Percentiles rank a stretch among this genome's conserved stretches.
Conservation (phyloP, 2,113 vertebrate genomes). For the Antechinus stuartii region DNA sequence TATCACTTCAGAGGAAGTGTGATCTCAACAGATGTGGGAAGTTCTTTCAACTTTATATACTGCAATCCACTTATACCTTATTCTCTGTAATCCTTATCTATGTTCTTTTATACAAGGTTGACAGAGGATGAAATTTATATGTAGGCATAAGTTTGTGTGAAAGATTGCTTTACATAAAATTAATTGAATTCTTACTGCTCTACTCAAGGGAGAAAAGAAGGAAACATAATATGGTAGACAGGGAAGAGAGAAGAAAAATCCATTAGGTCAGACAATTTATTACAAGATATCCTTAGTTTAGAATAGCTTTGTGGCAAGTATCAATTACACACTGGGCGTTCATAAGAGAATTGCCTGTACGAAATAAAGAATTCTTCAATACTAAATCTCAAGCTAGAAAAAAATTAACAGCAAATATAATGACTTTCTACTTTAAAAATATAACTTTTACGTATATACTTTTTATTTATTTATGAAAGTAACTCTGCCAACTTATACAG, state of each 20-base stretch:
- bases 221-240: not conserved
- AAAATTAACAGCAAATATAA: constrained; percentile 30
- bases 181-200: not conserved
- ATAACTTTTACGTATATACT: not conserved
- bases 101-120: not conserved
- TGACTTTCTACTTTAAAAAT: not conserved
- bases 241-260: not conserved
- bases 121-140: not conserved
- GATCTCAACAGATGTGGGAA: not conserved
- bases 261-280: not conserved
- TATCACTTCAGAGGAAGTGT: not conserved
- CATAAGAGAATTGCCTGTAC: not conserved
- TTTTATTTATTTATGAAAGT: not conserved
- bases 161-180: not conserved
- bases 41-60: not conserved
- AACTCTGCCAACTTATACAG: not conserved
- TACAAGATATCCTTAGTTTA: not conserved
- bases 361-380: constrained; percentile 19
- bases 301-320: not conserved
- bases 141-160: not conserved
- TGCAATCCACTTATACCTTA: not conserved
- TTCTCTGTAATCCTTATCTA: not conserved
- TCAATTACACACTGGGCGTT: not conserved
- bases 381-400: constrained; percentile 29
- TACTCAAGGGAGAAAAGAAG: not conserved